These are phyloP conservation scores for Congeria kusceri DNA, from an alignment of 2,888 invertebrate species.

Conservation along the genomic window DNA sequence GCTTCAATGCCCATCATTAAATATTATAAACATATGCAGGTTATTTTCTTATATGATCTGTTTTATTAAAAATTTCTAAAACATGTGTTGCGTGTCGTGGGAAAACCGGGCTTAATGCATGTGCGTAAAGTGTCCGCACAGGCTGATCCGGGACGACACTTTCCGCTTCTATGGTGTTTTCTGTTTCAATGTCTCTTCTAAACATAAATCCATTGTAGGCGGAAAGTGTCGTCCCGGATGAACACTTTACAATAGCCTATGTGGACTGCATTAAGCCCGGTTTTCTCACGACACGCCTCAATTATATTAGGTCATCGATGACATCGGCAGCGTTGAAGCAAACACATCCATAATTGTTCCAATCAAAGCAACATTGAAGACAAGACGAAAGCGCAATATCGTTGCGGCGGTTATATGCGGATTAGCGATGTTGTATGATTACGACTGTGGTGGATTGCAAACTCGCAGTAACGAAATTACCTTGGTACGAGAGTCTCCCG, in stretches of 20 bases:
- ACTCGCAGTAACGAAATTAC: slow-evolving; percentile 37
- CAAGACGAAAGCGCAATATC: slow-evolving; percentile 19
- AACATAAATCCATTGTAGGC: not conserved
- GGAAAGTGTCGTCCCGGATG: no score
- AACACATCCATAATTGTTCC: slow-evolving; percentile 44
- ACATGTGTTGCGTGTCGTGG: no score
- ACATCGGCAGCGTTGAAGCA: slow-evolving; percentile 29
- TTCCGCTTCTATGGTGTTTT: no score
- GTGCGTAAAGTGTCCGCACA: no score
- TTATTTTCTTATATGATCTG: no score
- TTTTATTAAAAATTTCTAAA: no score
- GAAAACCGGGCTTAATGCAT: no score
- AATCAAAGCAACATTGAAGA: slow-evolving; percentile 48
- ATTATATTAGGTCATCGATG: not conserved
- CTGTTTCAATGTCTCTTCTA: no score
- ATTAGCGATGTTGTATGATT: slow-evolving; percentile 51
- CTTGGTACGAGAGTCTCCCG: slow-evolving; percentile 46
- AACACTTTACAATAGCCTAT: not conserved
- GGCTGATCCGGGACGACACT: no score
- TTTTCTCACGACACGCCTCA: no score
- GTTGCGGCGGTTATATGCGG: slow-evolving; percentile 38
- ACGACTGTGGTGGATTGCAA: slow-evolving; percentile 45
- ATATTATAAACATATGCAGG: no score
- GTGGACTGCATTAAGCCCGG: not conserved
- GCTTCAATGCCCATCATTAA: no score